Conservation (phyloP, 2,113 vertebrate species). For the Xiphophorus maculatus region DNA sequence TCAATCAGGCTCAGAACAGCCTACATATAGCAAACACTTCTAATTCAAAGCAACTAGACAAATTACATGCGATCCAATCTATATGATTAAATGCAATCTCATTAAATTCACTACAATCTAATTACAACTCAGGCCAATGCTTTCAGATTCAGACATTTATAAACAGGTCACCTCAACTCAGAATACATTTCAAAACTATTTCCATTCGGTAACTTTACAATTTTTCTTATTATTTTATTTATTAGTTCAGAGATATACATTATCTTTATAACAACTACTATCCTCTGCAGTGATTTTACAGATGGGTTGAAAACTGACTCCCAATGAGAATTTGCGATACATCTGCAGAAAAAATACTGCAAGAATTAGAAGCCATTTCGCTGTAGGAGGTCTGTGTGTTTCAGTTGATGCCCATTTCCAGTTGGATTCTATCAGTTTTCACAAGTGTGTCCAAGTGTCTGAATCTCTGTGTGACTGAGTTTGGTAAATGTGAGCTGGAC, state of each 20-base stretch:
- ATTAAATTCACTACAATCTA: not conserved
- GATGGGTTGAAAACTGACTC: not conserved
- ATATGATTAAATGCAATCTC: not conserved
- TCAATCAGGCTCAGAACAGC: too few relatives aligned
- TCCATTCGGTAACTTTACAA: not conserved
- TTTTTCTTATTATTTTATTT: not conserved
- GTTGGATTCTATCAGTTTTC: conserved; percentile 20
- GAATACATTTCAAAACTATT: not conserved
- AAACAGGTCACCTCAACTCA: not conserved
- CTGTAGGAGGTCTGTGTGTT: not conserved
- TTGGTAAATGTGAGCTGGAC: conserved; percentile 62
- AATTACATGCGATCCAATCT: not conserved
- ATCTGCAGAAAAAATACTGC: not conserved
- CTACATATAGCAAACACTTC: not conserved
- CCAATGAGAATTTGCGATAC: conserved; percentile 4
- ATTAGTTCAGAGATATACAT: not conserved
- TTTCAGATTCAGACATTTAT: not conserved
- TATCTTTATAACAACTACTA: not conserved
- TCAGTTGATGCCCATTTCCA: conserved; percentile 15
- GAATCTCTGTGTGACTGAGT: conserved; percentile 27
- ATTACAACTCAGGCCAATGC: not conserved
- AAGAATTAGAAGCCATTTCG: conserved; percentile 10
- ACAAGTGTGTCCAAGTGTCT: conserved; percentile 19
- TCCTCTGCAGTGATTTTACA: not conserved
- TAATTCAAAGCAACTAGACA: not conserved